Evolutionary conservation across 2,888 invertebrate genomes (phyloP).

Genomic region (Callyntrura guangdongensis): DNA sequence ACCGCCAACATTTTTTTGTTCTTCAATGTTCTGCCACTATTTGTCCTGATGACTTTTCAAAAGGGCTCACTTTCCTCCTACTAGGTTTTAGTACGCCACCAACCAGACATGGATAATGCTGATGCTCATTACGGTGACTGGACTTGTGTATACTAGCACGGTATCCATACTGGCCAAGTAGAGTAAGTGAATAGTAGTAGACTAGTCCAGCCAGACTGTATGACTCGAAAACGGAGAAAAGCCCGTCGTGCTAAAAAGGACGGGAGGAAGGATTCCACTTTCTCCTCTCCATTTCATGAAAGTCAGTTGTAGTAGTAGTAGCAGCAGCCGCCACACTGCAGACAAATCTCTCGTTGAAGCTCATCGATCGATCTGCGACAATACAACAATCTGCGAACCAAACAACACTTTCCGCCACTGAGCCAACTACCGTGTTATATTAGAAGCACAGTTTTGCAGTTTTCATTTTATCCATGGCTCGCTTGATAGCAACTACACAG

Average conservation of each 20-base stretch:
- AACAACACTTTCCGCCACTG: conserved; percentile 21
- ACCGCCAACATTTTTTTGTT: neutral
- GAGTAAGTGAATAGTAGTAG: conserved; percentile 5
- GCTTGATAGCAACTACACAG: neutral
- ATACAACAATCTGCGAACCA: conserved; percentile 47
- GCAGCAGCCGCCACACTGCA: conserved; percentile 41
- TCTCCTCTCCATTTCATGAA: neutral
- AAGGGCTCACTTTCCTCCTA: conserved; percentile 22
- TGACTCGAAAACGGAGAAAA: conserved; percentile 1
- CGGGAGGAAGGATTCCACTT: conserved; percentile 55
- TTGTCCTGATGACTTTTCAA: conserved; percentile 33
- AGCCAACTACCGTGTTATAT: neutral
- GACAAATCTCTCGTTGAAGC: conserved; percentile 54
- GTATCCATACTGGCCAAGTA: conserved; percentile 3
- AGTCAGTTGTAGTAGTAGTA: neutral
- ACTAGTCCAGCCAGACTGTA: conserved; percentile 19
- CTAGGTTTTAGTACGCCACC: neutral
- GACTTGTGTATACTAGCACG: conserved; percentile 31
- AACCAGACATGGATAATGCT: conserved; percentile 6
- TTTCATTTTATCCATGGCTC: neutral
- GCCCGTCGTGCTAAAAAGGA: conserved; percentile 6
- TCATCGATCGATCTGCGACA: conserved; percentile 63
- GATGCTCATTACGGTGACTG: conserved; percentile 36
- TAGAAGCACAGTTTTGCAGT: neutral
- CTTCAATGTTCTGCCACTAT: neutral